Conservation (phyloP, 2,888 invertebrate genomes). For the Muschampia plurimacula region DNA sequence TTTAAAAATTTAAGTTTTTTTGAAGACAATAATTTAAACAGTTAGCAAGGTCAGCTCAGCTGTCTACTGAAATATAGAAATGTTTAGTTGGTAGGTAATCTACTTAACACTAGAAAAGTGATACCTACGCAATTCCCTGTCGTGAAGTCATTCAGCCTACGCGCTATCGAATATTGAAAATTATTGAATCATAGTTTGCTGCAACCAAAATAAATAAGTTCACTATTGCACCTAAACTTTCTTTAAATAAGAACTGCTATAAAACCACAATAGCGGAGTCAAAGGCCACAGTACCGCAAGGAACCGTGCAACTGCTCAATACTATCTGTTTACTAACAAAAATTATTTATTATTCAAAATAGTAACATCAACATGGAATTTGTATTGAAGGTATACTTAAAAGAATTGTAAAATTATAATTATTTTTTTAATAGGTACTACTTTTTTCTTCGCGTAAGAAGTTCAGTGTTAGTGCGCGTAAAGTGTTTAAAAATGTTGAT, state of each 20-base stretch:
- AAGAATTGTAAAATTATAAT: not conserved
- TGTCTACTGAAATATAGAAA: not conserved
- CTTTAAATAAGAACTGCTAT: conserved; percentile 68
- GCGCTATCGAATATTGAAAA: conserved; percentile 73
- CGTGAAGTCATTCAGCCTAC: conserved; percentile 59
- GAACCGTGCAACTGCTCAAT: conserved; percentile 56
- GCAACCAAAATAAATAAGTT: conserved; percentile 71
- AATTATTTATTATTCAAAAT: not conserved
- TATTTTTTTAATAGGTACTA: not conserved
- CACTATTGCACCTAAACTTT: conserved; percentile 74
- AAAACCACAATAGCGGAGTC: conserved; percentile 69
- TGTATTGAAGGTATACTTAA: conserved; percentile 67
- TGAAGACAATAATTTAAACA: too few species aligned
- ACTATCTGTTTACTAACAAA: not conserved
- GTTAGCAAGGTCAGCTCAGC: too few species aligned
- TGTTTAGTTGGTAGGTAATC: not conserved
- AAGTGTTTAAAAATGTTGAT: too few species aligned
- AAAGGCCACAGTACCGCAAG: conserved; percentile 67
- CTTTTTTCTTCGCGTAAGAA: not conserved
- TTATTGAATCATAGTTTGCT: conserved; percentile 81
- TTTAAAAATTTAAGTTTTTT: too few species aligned
- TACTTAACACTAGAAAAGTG: not conserved
- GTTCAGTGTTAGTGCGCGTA: not conserved
- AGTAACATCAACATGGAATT: conserved; percentile 66
- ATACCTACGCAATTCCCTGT: conserved; percentile 19